phyloP scores from a whole-genome alignment of 92 coral and sea anemone genomes.

The Paramuricea clavata region DNA sequence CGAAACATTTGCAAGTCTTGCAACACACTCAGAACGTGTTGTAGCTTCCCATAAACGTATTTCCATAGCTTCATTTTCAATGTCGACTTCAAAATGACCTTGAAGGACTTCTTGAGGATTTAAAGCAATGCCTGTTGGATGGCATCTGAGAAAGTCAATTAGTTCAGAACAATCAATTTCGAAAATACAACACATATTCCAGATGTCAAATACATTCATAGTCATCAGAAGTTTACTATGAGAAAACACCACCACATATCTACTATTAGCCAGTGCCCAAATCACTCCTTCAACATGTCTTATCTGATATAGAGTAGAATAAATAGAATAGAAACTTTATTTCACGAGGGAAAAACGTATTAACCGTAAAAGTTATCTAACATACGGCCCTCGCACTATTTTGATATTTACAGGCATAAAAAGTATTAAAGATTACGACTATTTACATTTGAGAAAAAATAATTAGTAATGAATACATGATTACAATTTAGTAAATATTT shows the following conservation, averaged over 20 bases:
- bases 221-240: not conserved
- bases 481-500: too few relatives aligned
- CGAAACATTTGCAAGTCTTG: not conserved
- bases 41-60: not conserved
- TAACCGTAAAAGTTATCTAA: too few relatives aligned
- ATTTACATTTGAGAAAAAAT: too few relatives aligned
- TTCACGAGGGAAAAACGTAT: too few relatives aligned
- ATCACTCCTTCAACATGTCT: not conserved
- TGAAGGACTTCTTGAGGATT: not conserved
- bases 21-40: not conserved
- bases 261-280: not conserved
- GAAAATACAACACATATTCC: not conserved
- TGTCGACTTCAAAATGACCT: not conserved
- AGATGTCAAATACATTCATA: not conserved
- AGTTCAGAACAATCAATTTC: not conserved
- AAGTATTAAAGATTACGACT: too few relatives aligned
- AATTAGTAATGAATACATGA: too few relatives aligned
- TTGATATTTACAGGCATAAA: too few relatives aligned
- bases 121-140: not conserved
- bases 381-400: too few relatives aligned
- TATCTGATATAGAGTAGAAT: too few relatives aligned
- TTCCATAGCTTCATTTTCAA: not conserved
- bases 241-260: not conserved
- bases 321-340: too few relatives aligned
- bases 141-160: not conserved